Base-by-base conservation (phyloP, 2,888 invertebrate genomes). In the Selenia dentaria region DNA sequence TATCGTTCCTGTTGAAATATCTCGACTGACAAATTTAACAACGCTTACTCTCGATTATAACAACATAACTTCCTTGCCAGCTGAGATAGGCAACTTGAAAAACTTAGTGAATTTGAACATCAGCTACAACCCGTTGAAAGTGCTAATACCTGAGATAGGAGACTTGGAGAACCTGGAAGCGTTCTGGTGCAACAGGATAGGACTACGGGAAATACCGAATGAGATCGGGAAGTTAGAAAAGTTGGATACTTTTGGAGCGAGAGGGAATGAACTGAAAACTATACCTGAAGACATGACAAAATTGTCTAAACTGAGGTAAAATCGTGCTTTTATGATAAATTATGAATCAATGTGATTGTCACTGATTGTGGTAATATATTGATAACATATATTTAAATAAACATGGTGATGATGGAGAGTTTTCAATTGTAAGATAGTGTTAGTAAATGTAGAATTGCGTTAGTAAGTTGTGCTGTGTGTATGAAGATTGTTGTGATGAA, bases 31-130 rank as follows among this genome's bases (percentile, higher is more conserved):
- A 36, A 92, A 93, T 52, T 72, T 94, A 16, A 92, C 93, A 36
- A 92, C 93, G 11, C 79, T 94, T 45, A 92, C 94, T 3, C 67
- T 94, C 61, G 94, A 94, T 67, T 94, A 93, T 67, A 94, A 94
- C 70, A 92, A 92, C 50, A 82, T 94, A 47, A 85, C 80, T 49
- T 82, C 83, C 11, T 90, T 94, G 66, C 94, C 94, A 0, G 59
- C 83, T n/a, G 92, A 92, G 54, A 85, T 94, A 55, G 92, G 92
- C 28, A 82, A 90, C 52, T 74, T 94, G 58, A 91, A 91, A 59
- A 91, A 92, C 47, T 79, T 94, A 27, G 91, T 92, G 28, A 92
- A 92, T 57, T 77, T 94, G 41, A 94, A 94, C 66, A 72, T 94
- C 29, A 94, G 94, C 70, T 93, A 94, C 62, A 94, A 94, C 72